Evolutionary conservation across 2,888 invertebrate species (phyloP).

Genomic region (Apamea sordens): DNA sequence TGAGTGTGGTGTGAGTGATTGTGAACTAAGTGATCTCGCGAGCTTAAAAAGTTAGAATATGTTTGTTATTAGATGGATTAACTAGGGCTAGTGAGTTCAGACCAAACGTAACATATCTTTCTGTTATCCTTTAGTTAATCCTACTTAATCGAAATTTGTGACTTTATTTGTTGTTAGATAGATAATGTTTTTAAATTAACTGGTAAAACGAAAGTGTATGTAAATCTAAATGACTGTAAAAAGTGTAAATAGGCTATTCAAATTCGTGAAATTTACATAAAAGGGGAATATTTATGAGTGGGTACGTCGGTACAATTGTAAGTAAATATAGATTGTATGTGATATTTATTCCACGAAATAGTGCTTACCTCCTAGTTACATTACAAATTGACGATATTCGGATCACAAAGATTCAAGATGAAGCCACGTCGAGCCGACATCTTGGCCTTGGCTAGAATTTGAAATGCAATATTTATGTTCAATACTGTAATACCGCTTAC

Average conservation of each 20-base stretch:
- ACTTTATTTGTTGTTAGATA: conserved; percentile 24
- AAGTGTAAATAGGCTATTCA: conserved; percentile 38
- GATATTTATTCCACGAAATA: conserved; percentile 8
- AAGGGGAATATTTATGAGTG: conserved; percentile 12
- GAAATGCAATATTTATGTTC: conserved; percentile 56
- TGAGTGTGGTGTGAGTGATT: conserved; percentile 54
- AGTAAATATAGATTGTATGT: conserved; percentile 25
- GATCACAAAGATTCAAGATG: conserved; percentile 10
- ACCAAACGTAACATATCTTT: conserved; percentile 62
- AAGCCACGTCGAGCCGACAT: not conserved
- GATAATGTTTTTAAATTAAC: conserved; percentile 29
- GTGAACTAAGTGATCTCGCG: conserved; percentile 77
- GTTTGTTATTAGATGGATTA: conserved; percentile 58
- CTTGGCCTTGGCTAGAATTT: conserved; percentile 2
- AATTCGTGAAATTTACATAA: conserved; percentile 14
- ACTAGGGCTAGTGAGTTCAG: conserved; percentile 43
- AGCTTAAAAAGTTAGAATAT: conserved; percentile 73
- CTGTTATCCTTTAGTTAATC: conserved; percentile 41
- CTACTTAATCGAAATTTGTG: conserved; percentile 25
- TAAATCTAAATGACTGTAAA: conserved; percentile 27
- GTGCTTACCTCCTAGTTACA: not conserved
- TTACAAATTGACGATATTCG: not conserved
- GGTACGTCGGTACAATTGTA: not conserved
- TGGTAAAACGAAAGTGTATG: conserved; percentile 15
- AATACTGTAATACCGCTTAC: conserved; percentile 40